Base-by-base conservation (phyloP, 1,140 invertebrate genomes). In the Pemphigus obesinymphae region DNA sequence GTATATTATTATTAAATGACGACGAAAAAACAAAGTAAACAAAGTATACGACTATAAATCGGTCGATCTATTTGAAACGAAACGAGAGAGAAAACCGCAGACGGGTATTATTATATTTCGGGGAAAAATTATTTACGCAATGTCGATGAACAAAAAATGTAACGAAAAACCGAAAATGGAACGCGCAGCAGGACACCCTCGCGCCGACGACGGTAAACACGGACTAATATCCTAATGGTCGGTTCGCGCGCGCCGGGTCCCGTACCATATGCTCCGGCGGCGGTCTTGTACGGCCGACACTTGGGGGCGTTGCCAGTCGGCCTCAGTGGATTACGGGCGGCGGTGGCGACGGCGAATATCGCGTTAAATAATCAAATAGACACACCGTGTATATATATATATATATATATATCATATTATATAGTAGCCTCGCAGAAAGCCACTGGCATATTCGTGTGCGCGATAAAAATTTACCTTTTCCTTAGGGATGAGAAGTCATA, bases 291-390 rank as follows among this genome's bases (percentile, higher is more conserved):
- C 73, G 37, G 34, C 8, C 76, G 53, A 61, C 76, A 26, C 76
- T 80, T 61, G 76, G 76, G 76, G 76, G 76, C 76, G 76, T 80
- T 80, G 76, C 76, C 76, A 26, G 70, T 73, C 70, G 68, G 68
- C 37, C 68, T 70, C 68, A 23, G 37, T 17, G 68, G 68, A 43
- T 70, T 70, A 66, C 63, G 58, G 17, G 7, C 31, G 55, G 55
- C 55, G 26, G 50, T 11, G 45, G 45, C 45, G 23, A 26, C 53
- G 23, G 53, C 53, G n/a, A 70, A 70, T 70, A 70, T 43, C 66
- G 23, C 37, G 37, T 70, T 15, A 43, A 70, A 70, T 43, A 70
- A 70, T 70, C 66, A 43, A 70, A 68, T 68, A 20, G 8, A 48
- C 8, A 10, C n/a, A n/a, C n/a, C n/a, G n/a, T n/a, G n/a, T n/a